Base-by-base conservation (phyloP, 2,888 invertebrate genomes). In the Zootermopsis nevadensis region DNA sequence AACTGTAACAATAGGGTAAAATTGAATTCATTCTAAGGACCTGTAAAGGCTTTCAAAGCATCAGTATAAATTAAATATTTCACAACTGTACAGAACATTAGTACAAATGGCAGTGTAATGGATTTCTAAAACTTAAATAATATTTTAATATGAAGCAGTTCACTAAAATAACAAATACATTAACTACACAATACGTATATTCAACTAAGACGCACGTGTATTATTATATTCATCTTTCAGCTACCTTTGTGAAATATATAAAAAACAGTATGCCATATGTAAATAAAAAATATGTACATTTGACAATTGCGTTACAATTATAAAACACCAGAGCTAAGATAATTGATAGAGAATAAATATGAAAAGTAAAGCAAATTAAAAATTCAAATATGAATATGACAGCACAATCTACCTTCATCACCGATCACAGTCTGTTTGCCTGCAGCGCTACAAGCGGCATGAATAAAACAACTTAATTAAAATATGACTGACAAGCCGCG, bases 261-360 rank as follows among this genome's bases (percentile, higher is more conserved):
- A 74, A 24, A 74, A 33, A 74, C 74, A 74, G 22, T 74, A 74
- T 10, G 74, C 38, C 74, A 22, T 38, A 74, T 74, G 74, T 38
- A 74, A 74, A 74, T 74, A 74, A 38, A 74, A 74, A 74, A 24
- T 7, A 74, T 74, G 10, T 38, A 74, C 19, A 38, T n/a, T 74
- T 38, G 74, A 74, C 74, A 74, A 74, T 38, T 74, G n/a, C 7
- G 42, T 24, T 38, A 22, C 74, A n/a, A 24, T 74, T 38, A 74
- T 74, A 42, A 74, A 74, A 74, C 24, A 74, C 38, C 42, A 42
- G 4, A 38, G 74, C 35, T n/a, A 74, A 74, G 74, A 38, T 74
- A 74, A 74, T 74, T 74, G 42, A 74, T 35, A 74, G 38, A 38
- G 74, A 74, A 74, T 74, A 74, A 74, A 74, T 74, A 74, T 74